phyloP scores from a whole-genome alignment of 2,888 invertebrate species.

The Villa cingulata region DNA sequence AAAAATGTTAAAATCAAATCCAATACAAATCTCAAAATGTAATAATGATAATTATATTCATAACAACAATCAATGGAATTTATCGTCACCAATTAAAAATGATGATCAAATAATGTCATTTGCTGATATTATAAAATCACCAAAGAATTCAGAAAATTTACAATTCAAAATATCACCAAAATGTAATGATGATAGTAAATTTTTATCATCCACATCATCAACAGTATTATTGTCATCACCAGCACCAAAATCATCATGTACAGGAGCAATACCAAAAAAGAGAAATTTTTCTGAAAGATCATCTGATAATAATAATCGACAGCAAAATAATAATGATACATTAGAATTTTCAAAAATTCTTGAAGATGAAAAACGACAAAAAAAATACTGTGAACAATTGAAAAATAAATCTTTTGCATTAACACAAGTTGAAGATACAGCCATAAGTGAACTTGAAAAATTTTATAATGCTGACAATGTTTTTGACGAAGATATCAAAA shows the following conservation, averaged over 20 bases:
- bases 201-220: background rate
- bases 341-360: constrained; percentile 40
- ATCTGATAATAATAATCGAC: background rate
- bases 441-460: constrained; percentile 61
- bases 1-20: background rate
- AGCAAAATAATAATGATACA: background rate
- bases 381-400: constrained; percentile 54
- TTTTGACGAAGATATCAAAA: constrained; percentile 59
- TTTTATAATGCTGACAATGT: constrained; percentile 60
- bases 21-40: too few species aligned
- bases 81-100: too few species aligned
- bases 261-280: background rate
- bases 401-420: constrained; percentile 56
- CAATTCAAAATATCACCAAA: background rate
- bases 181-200: background rate
- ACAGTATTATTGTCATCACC: background rate
- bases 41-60: too few species aligned
- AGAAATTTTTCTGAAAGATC: too few species aligned
- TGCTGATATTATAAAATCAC: constrained; percentile 27
- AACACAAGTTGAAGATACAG: constrained; percentile 80
- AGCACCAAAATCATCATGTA: background rate
- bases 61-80: constrained; percentile 8
- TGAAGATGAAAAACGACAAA: constrained; percentile 58
- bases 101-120: constrained; percentile 22
- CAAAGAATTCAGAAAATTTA: constrained; percentile 10